These are phyloP conservation scores for Conus ventricosus DNA, from an alignment of 1,140 invertebrate genomes.

Conservation along the genomic window DNA sequence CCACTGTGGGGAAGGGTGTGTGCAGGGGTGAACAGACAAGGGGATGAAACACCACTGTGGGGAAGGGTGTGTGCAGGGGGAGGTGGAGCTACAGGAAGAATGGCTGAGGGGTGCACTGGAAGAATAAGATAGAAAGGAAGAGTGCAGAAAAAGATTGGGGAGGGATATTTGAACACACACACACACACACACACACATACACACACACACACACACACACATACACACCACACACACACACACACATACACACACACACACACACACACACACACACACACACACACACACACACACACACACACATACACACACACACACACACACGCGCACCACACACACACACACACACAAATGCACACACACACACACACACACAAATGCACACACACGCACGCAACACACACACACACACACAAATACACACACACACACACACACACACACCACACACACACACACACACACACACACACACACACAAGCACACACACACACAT, in stretches of 20 bases:
- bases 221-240: too few species aligned
- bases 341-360: not conserved
- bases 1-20: too few species aligned
- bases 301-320: not conserved
- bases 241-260: not conserved
- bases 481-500: not conserved
- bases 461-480: not conserved
- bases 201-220: not conserved
- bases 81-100: too few species aligned
- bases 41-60: too few species aligned
- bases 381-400: too few species aligned
- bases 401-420: too few species aligned
- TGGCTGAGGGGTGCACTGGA: not conserved
- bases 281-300: not conserved
- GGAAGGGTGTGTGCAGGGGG: too few species aligned
- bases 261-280: not conserved
- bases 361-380: not conserved
- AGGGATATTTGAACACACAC: not conserved
- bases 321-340: not conserved
- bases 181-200: not conserved
- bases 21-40: too few species aligned
- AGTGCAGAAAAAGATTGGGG: not conserved
- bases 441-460: not conserved
- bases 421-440: too few species aligned
- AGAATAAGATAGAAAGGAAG: not conserved